phyloP scores from a whole-genome alignment of 1,140 invertebrate genomes.

The Antheraea pernyi region DNA sequence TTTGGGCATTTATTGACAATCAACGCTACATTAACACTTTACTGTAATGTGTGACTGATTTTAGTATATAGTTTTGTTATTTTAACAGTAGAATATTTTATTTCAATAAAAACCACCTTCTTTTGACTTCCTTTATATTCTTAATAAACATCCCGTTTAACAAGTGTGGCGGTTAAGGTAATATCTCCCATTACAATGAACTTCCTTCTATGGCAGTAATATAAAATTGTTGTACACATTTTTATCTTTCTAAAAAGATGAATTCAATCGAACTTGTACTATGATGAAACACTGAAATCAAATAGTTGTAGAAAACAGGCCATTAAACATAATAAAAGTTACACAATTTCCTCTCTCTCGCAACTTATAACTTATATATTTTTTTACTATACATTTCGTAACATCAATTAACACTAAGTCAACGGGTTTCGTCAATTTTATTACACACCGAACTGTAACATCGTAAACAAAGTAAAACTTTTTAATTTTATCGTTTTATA shows the following conservation, averaged over 20 bases:
- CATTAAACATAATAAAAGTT: not conserved
- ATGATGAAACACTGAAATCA: not conserved
- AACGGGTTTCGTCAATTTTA: conserved; percentile 20
- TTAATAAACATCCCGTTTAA: no score
- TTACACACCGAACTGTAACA: conserved; percentile 22
- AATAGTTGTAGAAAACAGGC: not conserved
- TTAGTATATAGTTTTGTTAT: no score
- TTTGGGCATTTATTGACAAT: no score
- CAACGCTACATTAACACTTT: no score
- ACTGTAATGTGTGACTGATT: no score
- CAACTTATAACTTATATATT: not conserved
- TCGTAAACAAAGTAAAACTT: conserved; percentile 22
- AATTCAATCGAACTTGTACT: not conserved
- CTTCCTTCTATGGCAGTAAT: no score
- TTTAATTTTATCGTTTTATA: conserved; percentile 16
- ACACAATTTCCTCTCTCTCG: not conserved
- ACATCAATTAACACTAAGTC: conserved; percentile 17
- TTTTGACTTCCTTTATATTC: no score
- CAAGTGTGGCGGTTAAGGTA: no score
- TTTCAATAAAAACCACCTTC: no score
- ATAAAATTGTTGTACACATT: no score
- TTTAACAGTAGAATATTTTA: no score
- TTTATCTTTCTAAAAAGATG: not conserved
- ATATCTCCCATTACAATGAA: no score
- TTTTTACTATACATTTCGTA: not conserved